Conservation (phyloP, 1,140 invertebrate species). For the Heliconius himera region DNA sequence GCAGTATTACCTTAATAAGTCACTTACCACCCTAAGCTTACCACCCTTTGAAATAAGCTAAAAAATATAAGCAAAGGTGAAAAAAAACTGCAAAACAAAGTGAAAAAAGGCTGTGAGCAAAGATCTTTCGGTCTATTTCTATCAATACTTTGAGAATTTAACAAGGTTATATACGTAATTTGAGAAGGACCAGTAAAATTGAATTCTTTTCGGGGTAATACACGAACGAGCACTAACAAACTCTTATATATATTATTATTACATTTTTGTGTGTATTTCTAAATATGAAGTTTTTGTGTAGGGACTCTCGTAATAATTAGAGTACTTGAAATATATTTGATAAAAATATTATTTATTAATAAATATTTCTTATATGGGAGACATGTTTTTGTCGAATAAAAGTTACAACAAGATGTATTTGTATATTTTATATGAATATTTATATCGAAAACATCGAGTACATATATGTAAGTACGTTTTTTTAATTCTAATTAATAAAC, state of each 20-base stretch:
- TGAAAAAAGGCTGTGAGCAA: neutral
- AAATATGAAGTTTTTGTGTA: neutral
- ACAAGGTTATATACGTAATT: constrained; percentile 3
- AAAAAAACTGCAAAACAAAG: neutral
- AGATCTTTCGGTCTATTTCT: neutral
- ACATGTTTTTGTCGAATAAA: too few relatives aligned
- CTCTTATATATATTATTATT: neutral
- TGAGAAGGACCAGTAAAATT: neutral
- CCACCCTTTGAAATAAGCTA: neutral
- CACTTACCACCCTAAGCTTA: neutral
- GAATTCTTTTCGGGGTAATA: neutral
- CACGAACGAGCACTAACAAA: neutral
- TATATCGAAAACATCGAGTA: too few relatives aligned
- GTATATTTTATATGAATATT: too few relatives aligned
- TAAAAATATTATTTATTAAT: neutral
- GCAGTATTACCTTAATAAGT: constrained; percentile 9
- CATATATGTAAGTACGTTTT: too few relatives aligned
- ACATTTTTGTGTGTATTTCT: neutral
- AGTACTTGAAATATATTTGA: neutral
- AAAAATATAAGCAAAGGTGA: neutral
- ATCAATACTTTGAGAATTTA: constrained; percentile 3
- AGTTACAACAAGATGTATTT: too few relatives aligned
- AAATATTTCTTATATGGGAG: neutral
- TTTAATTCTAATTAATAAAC: too few relatives aligned
- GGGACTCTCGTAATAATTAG: neutral